These are phyloP conservation scores for Laupala kohalensis DNA, from an alignment of 1,140 invertebrate genomes.

Conservation along the genomic window DNA sequence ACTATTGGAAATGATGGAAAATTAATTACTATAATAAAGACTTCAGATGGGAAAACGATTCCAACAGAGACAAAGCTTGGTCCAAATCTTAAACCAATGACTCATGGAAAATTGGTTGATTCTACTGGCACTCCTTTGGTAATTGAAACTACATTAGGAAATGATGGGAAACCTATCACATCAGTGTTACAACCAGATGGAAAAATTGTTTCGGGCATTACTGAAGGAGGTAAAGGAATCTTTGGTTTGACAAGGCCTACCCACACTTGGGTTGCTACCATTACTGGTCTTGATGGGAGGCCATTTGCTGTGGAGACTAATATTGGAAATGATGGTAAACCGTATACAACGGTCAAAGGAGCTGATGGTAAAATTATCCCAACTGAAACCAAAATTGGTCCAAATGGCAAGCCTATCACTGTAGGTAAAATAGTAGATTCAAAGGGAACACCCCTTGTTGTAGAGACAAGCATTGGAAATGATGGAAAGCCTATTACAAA, in stretches of 20 bases:
- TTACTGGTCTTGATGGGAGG: conserved; percentile 2
- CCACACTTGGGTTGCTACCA: neutral
- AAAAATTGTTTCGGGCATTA: neutral
- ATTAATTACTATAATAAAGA: neutral
- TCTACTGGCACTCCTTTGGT: neutral
- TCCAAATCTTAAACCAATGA: neutral
- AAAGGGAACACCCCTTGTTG: neutral
- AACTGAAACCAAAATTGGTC: neutral
- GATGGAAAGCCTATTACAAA: neutral
- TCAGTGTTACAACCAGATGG: neutral
- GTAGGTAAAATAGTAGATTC: neutral
- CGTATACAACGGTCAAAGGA: neutral
- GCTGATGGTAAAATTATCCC: neutral
- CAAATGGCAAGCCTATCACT: neutral
- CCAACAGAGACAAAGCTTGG: neutral
- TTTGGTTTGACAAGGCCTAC: neutral
- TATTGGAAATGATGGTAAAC: neutral
- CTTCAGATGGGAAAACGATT: neutral
- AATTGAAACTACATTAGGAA: neutral
- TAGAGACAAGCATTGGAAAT: neutral
- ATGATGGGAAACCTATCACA: neutral
- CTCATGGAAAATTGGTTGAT: neutral
- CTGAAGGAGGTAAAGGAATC: neutral
- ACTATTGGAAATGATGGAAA: neutral
- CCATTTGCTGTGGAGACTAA: neutral